Evolutionary conservation across 1,140 invertebrate genomes (phyloP).

Genomic region (Drosophila asahinai): DNA sequence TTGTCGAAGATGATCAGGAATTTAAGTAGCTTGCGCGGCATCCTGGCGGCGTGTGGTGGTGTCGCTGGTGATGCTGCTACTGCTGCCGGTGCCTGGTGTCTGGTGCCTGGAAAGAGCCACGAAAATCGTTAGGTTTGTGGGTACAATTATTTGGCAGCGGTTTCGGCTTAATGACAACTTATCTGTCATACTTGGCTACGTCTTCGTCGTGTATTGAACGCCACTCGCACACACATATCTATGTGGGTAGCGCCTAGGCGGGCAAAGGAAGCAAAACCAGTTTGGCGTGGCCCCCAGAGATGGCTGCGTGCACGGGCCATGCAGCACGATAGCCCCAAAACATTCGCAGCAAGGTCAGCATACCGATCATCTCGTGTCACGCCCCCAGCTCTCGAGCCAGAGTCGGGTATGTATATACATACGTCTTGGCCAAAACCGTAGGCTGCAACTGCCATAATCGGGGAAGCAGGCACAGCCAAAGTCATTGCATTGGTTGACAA

Average conservation of each 20-base stretch:
- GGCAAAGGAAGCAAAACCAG: conserved; percentile 52
- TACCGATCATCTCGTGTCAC: conserved; percentile 39
- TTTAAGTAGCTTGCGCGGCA: conserved; percentile 95
- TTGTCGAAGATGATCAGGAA: conserved; percentile 98
- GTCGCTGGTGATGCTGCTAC: neutral
- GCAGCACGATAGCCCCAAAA: conserved; percentile 22
- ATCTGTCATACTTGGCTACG: conserved; percentile 36
- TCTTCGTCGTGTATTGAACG: conserved; percentile 18
- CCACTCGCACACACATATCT: conserved; percentile 17
- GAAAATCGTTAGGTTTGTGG: conserved; percentile 3
- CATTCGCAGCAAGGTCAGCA: conserved; percentile 34
- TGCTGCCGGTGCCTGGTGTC: conserved; percentile 1
- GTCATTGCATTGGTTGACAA: conserved; percentile 27
- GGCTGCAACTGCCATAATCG: conserved; percentile 37
- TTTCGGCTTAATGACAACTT: conserved; percentile 40
- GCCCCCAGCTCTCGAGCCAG: conserved; percentile 15
- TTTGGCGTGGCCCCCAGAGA: conserved; percentile 38
- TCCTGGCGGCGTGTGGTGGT: conserved; percentile 72
- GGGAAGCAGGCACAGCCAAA: conserved; percentile 1
- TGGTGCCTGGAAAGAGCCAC: conserved; percentile 7
- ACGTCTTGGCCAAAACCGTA: conserved; percentile 36
- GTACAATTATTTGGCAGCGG: conserved; percentile 26
- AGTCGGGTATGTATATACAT: conserved; percentile 22
- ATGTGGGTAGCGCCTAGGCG: conserved; percentile 43
- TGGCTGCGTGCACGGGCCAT: conserved; percentile 40